Base-by-base conservation (phyloP, 1,140 invertebrate species). In the Psilanteris sp. region DNA sequence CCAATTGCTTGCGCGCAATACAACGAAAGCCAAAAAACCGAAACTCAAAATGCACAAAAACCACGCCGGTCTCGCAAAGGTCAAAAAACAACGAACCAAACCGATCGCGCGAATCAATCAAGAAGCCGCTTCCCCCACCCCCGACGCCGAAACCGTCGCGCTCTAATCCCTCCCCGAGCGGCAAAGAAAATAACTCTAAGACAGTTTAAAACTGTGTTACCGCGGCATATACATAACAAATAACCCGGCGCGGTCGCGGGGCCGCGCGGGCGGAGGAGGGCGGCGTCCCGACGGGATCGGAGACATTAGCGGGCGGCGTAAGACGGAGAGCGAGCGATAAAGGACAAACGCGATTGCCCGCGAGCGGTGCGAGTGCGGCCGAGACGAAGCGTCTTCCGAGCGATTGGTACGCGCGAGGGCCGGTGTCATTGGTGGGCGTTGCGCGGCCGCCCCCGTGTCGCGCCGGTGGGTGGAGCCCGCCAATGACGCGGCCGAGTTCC, bases 401-500 rank as follows among this genome's bases (percentile, higher is more conserved):
- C 48, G 20, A 62, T 62, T 62, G 57, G 57, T 37, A 48, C 48
- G 48, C 31, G 43, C 15, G 16, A 15, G 18, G 31, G 26, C 34
- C 9, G 57, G 48, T 62, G 43, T 62, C 43, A 64, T 39, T 22
- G 0, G 36, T 11, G 46, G 48, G 62, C 62, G 62, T 26, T 1
- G 5, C 39, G 10, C 16, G 1, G 48, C 13, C 44, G 62, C 62
- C 48, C 7, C 4, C 31, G 7, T 16, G 18, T 44, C 7, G 37
- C 36, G 1, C 4, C 39, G 48, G 44, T 48, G 83, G 83, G 85
- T 82, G 83, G 82, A 83, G 81, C 79, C 80, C 76, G 76, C 85
- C 84, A 85, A 85, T 85, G 81, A 84, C 82, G 83, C 79, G 76
- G 72, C 81, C 81, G 83, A 80, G 78, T 67, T 75, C 79, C 83